phyloP scores from a whole-genome alignment of 2,888 invertebrate genomes.

The Drosophila atroscutellata region DNA sequence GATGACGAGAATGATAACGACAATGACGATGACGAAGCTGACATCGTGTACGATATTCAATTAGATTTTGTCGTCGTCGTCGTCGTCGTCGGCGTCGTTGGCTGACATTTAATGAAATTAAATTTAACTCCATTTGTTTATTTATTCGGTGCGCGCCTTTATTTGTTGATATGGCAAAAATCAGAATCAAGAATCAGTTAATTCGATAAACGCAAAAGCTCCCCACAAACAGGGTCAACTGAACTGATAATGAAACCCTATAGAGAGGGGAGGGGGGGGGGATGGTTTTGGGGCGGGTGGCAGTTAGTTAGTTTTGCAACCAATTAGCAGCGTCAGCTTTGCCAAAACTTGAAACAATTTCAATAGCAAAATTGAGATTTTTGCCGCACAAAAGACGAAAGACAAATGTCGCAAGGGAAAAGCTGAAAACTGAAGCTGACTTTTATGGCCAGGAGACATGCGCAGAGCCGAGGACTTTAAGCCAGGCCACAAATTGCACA shows the following conservation, averaged over 20 bases:
- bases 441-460: constrained; percentile 63
- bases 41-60: constrained; percentile 66
- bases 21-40: constrained; percentile 10
- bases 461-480: constrained; percentile 63
- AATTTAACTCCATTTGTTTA: constrained; percentile 75
- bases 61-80: constrained; percentile 42
- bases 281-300: not conserved
- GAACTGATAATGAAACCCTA: constrained; percentile 47
- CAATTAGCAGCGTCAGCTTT: constrained; percentile 40
- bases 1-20: not conserved
- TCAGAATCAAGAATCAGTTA: constrained; percentile 73
- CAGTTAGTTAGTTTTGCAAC: not conserved
- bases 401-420: constrained; percentile 45
- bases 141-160: constrained; percentile 58
- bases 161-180: constrained; percentile 1
- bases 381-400: constrained; percentile 15
- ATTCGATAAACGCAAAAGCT: constrained; percentile 50
- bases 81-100: constrained; percentile 31
- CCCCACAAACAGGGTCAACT: constrained; percentile 56
- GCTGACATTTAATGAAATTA: constrained; percentile 69
- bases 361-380: constrained; percentile 45
- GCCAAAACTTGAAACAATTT: constrained; percentile 58
- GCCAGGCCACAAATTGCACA: constrained; percentile 67
- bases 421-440: constrained; percentile 9
- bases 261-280: not conserved